Base-by-base conservation (phyloP, 2,888 invertebrate genomes). In the Lycaena phlaeas region DNA sequence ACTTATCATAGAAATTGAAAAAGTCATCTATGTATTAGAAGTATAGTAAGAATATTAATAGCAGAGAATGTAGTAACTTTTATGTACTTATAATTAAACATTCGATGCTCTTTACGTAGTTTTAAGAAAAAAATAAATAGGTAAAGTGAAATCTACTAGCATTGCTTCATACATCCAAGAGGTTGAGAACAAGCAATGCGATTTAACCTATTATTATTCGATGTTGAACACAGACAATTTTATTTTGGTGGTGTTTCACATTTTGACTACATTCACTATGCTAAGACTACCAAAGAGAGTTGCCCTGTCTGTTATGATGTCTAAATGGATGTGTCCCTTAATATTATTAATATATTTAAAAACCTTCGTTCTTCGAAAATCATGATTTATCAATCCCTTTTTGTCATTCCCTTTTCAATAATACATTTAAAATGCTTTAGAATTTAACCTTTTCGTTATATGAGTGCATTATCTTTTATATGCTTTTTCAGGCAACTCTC, bases 181-280 rank as follows among this genome's bases (percentile, higher is more conserved):
- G 5, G 22, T 22, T 22, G 2, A 22, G 22, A 22, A 5, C 22
- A 6, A 18, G 18, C 18, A 22, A 7, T 7, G 5, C 7, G 9
- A 7, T 18, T 22, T 31, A 43, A 30, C 37, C 38, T 54, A 57
- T 48, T 45, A 48, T 45, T 46, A 45, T 38, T 64, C 53, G 53
- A 58, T 57, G 54, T 64, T 76, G 76, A 77, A 79, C 76, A 79
- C 78, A 76, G 75, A 69, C 72, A 69, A 67, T 62, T 59, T 65
- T 63, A 53, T 60, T 58, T 67, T 69, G 75, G 73, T 75, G 74
- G 74, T 72, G 68, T 68, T 65, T 73, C 69, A 64, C 68, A 66
- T 51, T 43, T 57, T 54, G 46, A 48, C 49, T 57, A 27, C 18
- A 40, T n/a, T n/a, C n/a, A 48, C 43, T 50, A 44, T 25, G 27